Base-by-base conservation (phyloP, 2,113 vertebrate genomes). In the Dipodomys ordii region DNA sequence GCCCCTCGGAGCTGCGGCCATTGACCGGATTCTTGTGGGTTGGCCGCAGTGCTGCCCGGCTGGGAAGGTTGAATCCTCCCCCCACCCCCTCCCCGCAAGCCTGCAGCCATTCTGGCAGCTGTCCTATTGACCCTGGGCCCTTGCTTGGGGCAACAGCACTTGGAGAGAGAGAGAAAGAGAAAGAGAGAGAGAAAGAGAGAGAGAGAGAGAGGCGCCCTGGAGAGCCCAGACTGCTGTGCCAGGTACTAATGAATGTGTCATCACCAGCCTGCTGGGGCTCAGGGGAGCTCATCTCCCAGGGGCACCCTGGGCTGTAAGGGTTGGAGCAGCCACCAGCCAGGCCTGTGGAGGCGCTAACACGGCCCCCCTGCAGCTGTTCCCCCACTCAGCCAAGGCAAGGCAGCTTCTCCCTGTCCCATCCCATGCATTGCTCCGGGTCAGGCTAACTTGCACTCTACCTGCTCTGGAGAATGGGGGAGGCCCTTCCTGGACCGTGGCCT, bases 251-350 rank as follows among this genome's bases (percentile, higher is more conserved):
- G 39, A 39, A 39, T 39, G 39, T 39, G 39, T 39, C 39, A 39
- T 39, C 39, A 39, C 39, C 5, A 39, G 96, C 96, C 83, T 39
- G 35, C 35, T 39, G 35, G 93, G 92, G n/a, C 90, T 96, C 93
- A 93, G 88, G 95, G 92, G 87, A 90, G 83, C 90, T 96, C 91
- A 39, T 94, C 83, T 74, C 92, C 23, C 49, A 92, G 86, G 95
- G 91, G 78, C 60, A 3, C 87, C 95, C 94, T 94, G 95, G 97
- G 96, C 97, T 96, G 96, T 83, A 30, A 92, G 86, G 89, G 91
- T 91, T 94, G 81, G 84, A 84, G 35, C 35, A 23, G 67, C 7
- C 5, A 8, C 15, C n/a, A 13, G 6, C 11, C 30, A 3, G 81
- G 57, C 65, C 73, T 19, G 6, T 60, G 22, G 9, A 44, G 3